Evolutionary conservation across 2,113 vertebrate genomes (phyloP), one percentile per base, ranked within the genome.

Genomic region (Phaethornis superciliosus): DNA sequence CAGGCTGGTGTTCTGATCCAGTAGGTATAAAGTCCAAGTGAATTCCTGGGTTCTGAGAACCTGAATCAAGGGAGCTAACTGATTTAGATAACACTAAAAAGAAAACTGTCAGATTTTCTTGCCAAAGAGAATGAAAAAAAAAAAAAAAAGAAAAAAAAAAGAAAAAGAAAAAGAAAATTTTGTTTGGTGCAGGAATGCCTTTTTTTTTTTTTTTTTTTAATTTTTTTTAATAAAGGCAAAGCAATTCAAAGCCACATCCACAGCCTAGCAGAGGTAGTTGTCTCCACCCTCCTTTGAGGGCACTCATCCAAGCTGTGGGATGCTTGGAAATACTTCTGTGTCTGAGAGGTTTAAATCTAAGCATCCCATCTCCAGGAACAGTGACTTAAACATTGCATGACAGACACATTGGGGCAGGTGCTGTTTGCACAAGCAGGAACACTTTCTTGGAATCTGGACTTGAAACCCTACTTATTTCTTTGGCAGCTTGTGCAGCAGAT

Each of bases 171-270:
- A 65, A 42, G 9, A 68, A 70, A 56, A 4, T 9, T 81, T 74
- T n/a, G 4, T 23, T 79, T 91, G 16, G 12, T 69, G 21, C 7
- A 28, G 8, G 64, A 0, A 2, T 44, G 84, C 42, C 0, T 44
- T 83, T 85, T 46, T 82, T 83, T 46, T 0, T 86, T 47, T 0
- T 44, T 83, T 85, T 46, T 82, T 83, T 46, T 0, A 0, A 58
- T 90, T 92, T 94, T 84, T 90, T 90, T 94, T 84, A 68, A 52
- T 55, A 56, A 74, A 44, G 16, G 14, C 60, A 91, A 87, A 72
- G 14, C 5, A 49, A 46, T 80, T 56, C 75, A 80, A 69, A 88
- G 24, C 7, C 15, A 65, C 22, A 32, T 40, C 30, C 82, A 65
- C 49, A 64, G n/a, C 27, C 49, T 27, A 46, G 60, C 27, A 46